A percentile compares a stretch with the other conserved stretches of the same genome.
Evolutionary conservation across 2,113 vertebrate genomes (phyloP).

Genomic region (Labeo rohita): DNA sequence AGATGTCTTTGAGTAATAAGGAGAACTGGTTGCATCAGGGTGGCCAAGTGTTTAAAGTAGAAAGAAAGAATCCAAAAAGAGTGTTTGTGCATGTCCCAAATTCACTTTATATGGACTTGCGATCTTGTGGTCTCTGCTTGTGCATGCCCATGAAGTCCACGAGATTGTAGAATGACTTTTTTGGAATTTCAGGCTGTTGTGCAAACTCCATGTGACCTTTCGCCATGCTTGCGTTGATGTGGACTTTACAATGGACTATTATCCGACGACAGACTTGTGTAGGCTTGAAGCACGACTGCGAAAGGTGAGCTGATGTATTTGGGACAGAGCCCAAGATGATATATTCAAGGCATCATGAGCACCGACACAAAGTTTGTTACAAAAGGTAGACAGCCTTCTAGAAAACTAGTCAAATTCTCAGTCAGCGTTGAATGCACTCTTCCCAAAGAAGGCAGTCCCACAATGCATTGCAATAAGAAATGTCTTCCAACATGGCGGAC

Average conservation of each 20-base stretch:
- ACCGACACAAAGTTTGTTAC: neutral
- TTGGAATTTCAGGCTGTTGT: constrained; percentile 7
- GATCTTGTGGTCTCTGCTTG: neutral
- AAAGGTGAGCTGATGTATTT: neutral
- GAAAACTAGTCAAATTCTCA: neutral
- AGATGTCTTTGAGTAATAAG: constrained; percentile 84
- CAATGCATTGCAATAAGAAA: neutral
- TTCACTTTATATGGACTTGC: neutral
- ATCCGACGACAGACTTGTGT: neutral
- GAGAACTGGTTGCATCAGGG: constrained; percentile 98
- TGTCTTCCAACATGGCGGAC: neutral
- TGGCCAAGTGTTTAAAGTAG: constrained; percentile 88
- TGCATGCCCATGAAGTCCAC: neutral
- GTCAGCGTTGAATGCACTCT: neutral
- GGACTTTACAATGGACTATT: neutral
- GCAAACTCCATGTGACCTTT: neutral
- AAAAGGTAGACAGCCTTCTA: neutral
- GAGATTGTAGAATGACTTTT: neutral
- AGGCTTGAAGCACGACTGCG: neutral
- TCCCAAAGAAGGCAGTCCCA: neutral
- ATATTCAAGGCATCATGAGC: neutral
- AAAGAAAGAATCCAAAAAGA: constrained; percentile 72
- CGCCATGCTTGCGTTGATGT: neutral
- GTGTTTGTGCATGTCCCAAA: constrained; percentile 65
- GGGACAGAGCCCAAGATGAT: neutral